A percentile compares a stretch with the other conserved stretches of the same genome.
Conservation (phyloP, 2,797 vertebrate genomes). For the Notamacropus eugenii region DNA sequence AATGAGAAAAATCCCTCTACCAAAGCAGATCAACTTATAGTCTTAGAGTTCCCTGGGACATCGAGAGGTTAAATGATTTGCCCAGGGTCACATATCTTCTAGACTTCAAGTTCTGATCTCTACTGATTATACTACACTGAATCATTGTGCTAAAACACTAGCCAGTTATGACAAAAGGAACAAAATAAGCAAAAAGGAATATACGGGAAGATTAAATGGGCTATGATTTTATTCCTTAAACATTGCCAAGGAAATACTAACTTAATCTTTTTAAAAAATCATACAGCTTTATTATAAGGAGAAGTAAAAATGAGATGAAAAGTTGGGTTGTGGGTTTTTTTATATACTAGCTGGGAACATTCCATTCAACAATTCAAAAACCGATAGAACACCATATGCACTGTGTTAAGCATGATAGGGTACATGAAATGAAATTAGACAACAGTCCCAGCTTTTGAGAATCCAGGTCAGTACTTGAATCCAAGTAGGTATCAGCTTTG, state of each 20-base stretch:
- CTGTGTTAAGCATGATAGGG: not conserved
- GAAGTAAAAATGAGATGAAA: not conserved
- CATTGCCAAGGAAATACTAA: not conserved
- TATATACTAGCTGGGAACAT: not conserved
- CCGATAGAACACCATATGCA: not conserved
- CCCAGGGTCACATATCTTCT: not conserved
- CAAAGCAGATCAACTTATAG: not conserved
- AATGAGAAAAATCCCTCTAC: not conserved
- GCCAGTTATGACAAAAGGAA: not conserved
- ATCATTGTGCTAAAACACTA: not conserved
- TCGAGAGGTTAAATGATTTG: not conserved
- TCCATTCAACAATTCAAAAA: not conserved
- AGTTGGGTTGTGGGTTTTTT: not conserved
- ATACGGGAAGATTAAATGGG: not conserved
- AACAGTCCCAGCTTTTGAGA: not conserved
- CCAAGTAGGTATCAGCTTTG: not conserved
- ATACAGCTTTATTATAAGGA: not conserved
- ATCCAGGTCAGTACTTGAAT: not conserved
- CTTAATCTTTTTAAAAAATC: not conserved
- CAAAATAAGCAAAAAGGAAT: not conserved
- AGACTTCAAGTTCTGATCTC: not conserved
- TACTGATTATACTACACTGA: not conserved
- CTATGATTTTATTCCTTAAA: not conserved
- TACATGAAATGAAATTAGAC: not conserved
- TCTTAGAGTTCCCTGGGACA: not conserved